Base-by-base conservation (phyloP, 2,888 invertebrate genomes). In the Latrodectus elegans region DNA sequence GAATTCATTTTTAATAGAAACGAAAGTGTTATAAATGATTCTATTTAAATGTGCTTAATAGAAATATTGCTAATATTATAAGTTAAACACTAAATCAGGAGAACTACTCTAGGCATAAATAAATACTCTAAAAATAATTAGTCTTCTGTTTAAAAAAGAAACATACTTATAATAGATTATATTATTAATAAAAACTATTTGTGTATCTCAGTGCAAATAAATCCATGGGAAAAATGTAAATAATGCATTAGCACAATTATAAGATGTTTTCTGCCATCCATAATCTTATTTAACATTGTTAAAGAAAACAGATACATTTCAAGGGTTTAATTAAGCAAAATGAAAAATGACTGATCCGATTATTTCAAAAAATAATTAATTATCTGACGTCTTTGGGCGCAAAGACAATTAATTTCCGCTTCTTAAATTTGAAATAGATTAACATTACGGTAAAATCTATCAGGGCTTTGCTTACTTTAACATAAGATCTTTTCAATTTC, bases 361-460 rank as follows among this genome's bases (percentile, higher is more conserved):
- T 86, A 86, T 86, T 81, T 65, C 51, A 72, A 75, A 86, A 86
- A 86, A 81, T 86, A 77, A 86, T 86, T 86, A 86, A 86, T 86
- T 86, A 86, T 81, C 86, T 81, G 72, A 86, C 81, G 76, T 77
- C 81, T 81, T 81, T 67, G 55, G 77, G 76, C 70, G 55, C 72
- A 53, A 26, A 49, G 64, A 75, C 86, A 64, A 86, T 86, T 86
- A 86, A 86, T 86, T 86, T 86, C 75, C 86, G 65, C 67, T 81
- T 77, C 81, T 81, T 86, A 76, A 86, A 81, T 70, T 76, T 86
- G 51, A 64, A 68, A 81, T 81, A 76, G 86, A 81, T 86, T 86
- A 86, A 72, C 55, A 76, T 49, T 53, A 65, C 51, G 38, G 65
- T 51, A 76, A 70, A 64, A 83, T 65, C 22, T 75, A 70, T 38